These are phyloP conservation scores for Poecilia gillii DNA, from an alignment of 2,797 vertebrate genomes.

Conservation along the genomic window DNA sequence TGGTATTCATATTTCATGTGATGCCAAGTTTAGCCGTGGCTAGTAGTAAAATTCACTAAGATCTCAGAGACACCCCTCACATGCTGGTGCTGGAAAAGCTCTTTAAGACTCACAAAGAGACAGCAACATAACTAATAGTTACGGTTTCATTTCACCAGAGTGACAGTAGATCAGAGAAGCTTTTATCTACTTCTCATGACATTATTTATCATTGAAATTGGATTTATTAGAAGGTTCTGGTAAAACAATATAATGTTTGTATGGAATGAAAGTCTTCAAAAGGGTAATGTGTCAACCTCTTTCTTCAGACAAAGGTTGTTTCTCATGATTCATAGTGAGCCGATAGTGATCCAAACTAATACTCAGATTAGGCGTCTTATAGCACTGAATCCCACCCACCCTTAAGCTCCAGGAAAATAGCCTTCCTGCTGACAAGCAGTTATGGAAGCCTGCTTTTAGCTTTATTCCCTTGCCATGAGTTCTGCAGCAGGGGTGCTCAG, in stretches of 20 bases:
- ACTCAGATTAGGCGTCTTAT: constrained; percentile 60
- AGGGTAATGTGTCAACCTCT: neutral
- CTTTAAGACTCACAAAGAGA: neutral
- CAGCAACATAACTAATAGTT: neutral
- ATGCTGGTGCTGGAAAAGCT: neutral
- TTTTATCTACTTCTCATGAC: neutral
- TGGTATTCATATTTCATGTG: constrained; percentile 51
- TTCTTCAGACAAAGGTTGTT: constrained; percentile 21
- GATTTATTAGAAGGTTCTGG: neutral
- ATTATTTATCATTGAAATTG: neutral
- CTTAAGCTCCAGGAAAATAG: constrained; percentile 59
- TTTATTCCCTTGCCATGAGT: constrained; percentile 25
- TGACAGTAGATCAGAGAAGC: neutral
- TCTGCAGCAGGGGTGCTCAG: constrained; percentile 29
- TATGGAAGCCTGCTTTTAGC: constrained; percentile 29
- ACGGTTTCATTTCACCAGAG: neutral
- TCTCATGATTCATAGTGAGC: constrained; percentile 27
- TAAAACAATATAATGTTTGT: neutral
- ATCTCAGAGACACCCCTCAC: neutral
- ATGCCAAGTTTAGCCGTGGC: constrained; percentile 49
- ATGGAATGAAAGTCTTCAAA: neutral
- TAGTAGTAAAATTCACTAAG: constrained; percentile 11
- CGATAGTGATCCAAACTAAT: constrained; percentile 54
- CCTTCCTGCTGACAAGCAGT: constrained; percentile 48
- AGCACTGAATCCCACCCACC: constrained; percentile 50